phyloP scores from a whole-genome alignment of 1,140 invertebrate species.

The Portunus trituberculatus region DNA sequence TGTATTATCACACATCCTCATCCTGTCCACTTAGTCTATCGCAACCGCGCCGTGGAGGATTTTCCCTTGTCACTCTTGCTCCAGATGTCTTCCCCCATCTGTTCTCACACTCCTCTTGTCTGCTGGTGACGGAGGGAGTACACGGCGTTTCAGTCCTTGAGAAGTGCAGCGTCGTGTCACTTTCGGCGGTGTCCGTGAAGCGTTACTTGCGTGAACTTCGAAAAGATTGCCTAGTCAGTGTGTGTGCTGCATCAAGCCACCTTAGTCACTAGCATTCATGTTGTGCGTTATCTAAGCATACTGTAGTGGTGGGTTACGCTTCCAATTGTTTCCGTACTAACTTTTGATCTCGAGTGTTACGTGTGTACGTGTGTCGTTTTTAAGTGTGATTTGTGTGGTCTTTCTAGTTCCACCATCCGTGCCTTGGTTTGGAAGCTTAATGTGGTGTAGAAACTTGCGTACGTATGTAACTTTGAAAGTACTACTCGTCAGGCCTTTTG shows the following conservation, averaged over 20 bases:
- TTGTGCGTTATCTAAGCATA: too few relatives aligned
- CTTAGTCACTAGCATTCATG: too few relatives aligned
- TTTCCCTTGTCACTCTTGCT: not conserved
- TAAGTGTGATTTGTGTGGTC: too few relatives aligned
- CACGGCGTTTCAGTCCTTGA: not conserved
- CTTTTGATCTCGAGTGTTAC: too few relatives aligned
- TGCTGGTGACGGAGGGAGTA: not conserved
- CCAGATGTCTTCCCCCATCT: not conserved
- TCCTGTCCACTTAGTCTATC: not conserved
- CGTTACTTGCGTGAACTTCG: not conserved
- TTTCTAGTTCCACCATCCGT: too few relatives aligned
- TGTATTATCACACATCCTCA: not conserved
- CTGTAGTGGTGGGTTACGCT: too few relatives aligned
- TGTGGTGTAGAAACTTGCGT: too few relatives aligned
- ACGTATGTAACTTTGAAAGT: too few relatives aligned
- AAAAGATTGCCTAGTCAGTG: not conserved
- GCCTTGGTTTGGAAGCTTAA: too few relatives aligned
- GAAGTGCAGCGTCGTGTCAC: conserved; percentile 4
- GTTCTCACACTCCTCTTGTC: not conserved
- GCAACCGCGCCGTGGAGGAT: not conserved
- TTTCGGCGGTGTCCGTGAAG: not conserved
- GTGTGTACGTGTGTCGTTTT: too few relatives aligned
- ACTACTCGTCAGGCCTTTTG: too few relatives aligned
- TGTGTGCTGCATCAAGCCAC: not conserved
- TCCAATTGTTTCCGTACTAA: too few relatives aligned